phyloP scores from a whole-genome alignment of 30 jellyfish, hydroid and myxozoan genomes.

The Mastigias papua region DNA sequence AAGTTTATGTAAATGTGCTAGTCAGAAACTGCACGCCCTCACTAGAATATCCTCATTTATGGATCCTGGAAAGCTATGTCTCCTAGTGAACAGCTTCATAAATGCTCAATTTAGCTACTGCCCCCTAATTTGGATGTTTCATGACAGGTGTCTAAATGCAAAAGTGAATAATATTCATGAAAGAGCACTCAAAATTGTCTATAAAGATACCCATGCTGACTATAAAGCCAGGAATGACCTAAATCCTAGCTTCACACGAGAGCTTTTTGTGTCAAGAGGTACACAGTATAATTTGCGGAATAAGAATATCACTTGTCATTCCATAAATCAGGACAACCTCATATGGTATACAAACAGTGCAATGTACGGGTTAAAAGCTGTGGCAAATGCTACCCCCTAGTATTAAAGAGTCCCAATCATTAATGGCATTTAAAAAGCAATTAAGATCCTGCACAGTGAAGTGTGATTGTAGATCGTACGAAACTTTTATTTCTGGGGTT shows the following conservation, averaged over 20 bases:
- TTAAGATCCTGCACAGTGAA: not conserved
- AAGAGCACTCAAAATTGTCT: too few species aligned
- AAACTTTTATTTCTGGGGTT: not conserved
- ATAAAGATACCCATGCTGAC: too few species aligned
- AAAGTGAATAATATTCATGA: too few species aligned
- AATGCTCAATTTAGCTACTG: too few species aligned
- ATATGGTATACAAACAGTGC: not conserved
- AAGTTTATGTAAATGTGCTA: too few species aligned
- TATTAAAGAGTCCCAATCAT: conserved; percentile 1
- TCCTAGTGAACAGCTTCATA: too few species aligned
- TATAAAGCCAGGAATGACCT: not conserved
- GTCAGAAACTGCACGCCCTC: too few species aligned
- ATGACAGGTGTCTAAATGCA: too few species aligned
- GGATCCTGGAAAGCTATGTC: too few species aligned
- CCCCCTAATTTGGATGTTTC: too few species aligned
- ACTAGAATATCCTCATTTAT: too few species aligned
- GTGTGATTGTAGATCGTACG: not conserved
- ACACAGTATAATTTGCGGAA: not conserved
- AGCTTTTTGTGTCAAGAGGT: not conserved
- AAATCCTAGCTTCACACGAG: not conserved
- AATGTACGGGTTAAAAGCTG: not conserved
- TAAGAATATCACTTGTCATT: not conserved
- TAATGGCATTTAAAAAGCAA: not conserved
- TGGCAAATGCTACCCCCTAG: not conserved
- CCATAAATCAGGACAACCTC: not conserved